Evolutionary conservation across 2,888 invertebrate genomes (phyloP), one percentile per base, ranked within the genome.

Genomic region (Selenia dentaria): DNA sequence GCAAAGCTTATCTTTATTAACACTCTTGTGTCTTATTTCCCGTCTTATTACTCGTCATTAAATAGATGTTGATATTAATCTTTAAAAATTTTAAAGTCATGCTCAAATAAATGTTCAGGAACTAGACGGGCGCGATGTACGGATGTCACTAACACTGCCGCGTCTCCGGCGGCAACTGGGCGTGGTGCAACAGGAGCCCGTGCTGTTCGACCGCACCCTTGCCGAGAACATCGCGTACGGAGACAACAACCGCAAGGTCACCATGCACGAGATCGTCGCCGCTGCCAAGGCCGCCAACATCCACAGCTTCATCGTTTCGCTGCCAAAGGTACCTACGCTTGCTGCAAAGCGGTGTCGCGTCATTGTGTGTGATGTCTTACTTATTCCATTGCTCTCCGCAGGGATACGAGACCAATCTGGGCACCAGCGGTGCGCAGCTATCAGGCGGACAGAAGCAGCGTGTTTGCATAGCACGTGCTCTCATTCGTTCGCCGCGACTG

Each of bases 171-270:
- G 93, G 3, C 95, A 95, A 70, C 86, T 97, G 47, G 96, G 96
- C 0, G 92, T 97, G 24, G 94, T 97, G 1, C 95, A 96, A 2
- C 97, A 97, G 79, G 97, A 97, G 65, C 97, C 96, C 0, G 93
- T 95, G 6, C 92, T 97, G 1, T 97, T 97, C 80, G 95, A 96
- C 73, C 92, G 95, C 42, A 95, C 95, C 16, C 94, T 97, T 36
- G 93, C 93, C 0, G 96, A 97, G 70, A 97, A 97, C 76, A 97
- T 97, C 61, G 94, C 95, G 0, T 97, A 97, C 72, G 97, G 97
- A 2, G 95, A 96, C 74, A 96, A 95, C 75, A 91, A 86, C 54
- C 91, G 95, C 10, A 84, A 90, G 18, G 93, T 95, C 31, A 71
- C 93, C 20, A 94, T 94, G 92, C 91, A 92, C 27, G 96, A 96